Conservation (phyloP, 35 echinoderm and acorn worm genomes). For the Eucidaris tribuloides region DNA sequence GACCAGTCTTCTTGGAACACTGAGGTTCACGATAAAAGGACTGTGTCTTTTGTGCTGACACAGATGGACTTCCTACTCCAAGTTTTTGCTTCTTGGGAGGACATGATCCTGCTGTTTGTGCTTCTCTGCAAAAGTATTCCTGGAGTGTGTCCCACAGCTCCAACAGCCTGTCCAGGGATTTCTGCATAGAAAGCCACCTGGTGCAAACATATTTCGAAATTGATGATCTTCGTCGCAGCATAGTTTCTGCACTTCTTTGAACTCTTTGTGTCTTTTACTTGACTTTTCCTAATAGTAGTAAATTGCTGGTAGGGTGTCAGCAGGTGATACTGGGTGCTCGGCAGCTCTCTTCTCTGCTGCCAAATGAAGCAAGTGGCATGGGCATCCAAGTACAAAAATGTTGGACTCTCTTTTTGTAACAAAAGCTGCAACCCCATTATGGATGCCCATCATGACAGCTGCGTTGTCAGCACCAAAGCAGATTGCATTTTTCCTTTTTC, state of each 20-base stretch:
- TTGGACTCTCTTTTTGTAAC: constrained; percentile 39
- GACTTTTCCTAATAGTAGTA: constrained; percentile 55
- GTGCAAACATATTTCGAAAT: constrained; percentile 54
- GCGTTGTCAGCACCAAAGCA: constrained; percentile 48
- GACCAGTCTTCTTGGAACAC: constrained; percentile 3
- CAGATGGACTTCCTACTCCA: not conserved
- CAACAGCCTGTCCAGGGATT: constrained; percentile 31
- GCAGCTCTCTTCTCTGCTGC: constrained; percentile 40
- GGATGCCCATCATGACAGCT: constrained; percentile 41
- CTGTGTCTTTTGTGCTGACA: constrained; percentile 2
- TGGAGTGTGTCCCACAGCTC: constrained; percentile 42
- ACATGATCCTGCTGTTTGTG: not conserved
- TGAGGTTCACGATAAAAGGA: not conserved
- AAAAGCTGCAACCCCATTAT: constrained; percentile 37
- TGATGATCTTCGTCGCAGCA: constrained; percentile 25
- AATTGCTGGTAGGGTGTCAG: constrained; percentile 33
- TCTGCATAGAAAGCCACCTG: constrained; percentile 35
- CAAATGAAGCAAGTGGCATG: constrained; percentile 42
- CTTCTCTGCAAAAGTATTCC: constrained; percentile 39
- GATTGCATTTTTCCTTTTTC: constrained; percentile 39
- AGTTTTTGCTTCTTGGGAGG: constrained; percentile 4
- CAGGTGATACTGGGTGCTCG: constrained; percentile 13
- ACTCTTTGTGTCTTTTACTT: constrained; percentile 28
- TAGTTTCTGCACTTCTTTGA: constrained; percentile 44
- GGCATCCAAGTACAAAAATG: constrained; percentile 29